These are phyloP conservation scores for Scolopax bukidnonensis DNA, from an alignment of 2,797 vertebrate species.

Conservation along the genomic window DNA sequence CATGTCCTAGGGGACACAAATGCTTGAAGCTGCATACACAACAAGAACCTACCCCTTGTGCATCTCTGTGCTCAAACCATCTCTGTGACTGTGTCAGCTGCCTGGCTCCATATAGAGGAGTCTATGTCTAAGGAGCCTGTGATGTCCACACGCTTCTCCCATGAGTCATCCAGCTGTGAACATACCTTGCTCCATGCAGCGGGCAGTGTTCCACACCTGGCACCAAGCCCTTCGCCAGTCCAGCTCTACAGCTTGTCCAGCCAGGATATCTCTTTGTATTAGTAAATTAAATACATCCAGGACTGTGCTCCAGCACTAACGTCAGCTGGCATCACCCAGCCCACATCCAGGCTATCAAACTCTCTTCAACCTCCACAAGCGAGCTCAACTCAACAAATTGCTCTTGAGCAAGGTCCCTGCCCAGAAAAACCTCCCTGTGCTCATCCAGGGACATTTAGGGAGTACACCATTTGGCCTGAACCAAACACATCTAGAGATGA, in stretches of 20 bases:
- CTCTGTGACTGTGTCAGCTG: neutral
- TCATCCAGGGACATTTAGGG: neutral
- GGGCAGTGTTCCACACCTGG: neutral
- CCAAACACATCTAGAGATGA: neutral
- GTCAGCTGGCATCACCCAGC: neutral
- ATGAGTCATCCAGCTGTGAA: rapidly evolving
- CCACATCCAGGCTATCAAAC: neutral
- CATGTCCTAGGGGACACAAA: neutral
- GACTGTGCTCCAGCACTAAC: neutral
- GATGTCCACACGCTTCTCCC: neutral
- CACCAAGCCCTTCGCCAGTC: neutral
- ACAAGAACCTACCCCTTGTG: neutral
- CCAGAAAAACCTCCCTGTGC: neutral
- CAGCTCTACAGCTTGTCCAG: neutral
- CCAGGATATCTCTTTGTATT: neutral
- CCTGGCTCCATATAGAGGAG: rapidly evolving
- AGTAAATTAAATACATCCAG: neutral
- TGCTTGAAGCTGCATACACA: rapidly evolving
- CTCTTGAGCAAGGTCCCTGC: neutral
- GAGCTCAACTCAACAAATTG: neutral
- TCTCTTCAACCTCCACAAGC: neutral
- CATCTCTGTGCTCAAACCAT: neutral
- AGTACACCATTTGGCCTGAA: neutral
- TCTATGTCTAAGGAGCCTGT: neutral
- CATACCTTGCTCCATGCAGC: neutral